Base-by-base conservation (phyloP, 2,113 vertebrate genomes). In the Sakesphorus luctuosus region DNA sequence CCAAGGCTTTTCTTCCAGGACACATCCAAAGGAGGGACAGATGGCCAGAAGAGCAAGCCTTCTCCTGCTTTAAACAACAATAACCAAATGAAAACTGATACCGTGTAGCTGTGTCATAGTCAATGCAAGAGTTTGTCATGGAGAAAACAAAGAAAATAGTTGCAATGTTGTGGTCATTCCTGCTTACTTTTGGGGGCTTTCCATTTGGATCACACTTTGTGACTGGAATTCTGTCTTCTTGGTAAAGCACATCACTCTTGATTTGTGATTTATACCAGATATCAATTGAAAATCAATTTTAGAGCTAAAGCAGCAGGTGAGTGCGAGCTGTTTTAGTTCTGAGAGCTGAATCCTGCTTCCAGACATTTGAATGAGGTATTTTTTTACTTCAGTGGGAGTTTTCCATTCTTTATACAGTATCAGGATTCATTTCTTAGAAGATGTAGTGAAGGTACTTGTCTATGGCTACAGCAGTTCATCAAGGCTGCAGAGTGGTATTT, bases 1-100 rank as follows among this genome's bases (percentile, higher is more conserved):
- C 98, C 98, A n/a, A 94, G 97, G 55, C 96, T 96, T 62, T 98
- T 99, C 65, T 98, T 98, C 93, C 98, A 98, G 40, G 98, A 98
- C 52, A 98, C 98, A 35, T 99, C 99, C 16, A 98, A 98, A 87
- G 98, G 95, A 15, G 98, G 97, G 76, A 98, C 98, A 0, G 98
- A 98, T 5, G 98, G 89, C n/a, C 89, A 97, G 95, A 98, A 97
- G 94, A 98, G 98, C 98, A 99, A 98, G 91, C 98, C 98, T 43
- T 98, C 98, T 40, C 98, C 98, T 17, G 98, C 92, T 62, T 96
- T 98, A 94, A 98, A 98, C 84, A 98, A 98, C 96, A 98, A 98
- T 40, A 97, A 98, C 75, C 98, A 98, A 46, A 68, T 96, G 65
- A 97, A 97, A 93, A 97, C 95, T 11, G 94, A 97, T 6, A 95